Conservation (phyloP, 2,797 vertebrate species). For the Nannoperca obscura region DNA sequence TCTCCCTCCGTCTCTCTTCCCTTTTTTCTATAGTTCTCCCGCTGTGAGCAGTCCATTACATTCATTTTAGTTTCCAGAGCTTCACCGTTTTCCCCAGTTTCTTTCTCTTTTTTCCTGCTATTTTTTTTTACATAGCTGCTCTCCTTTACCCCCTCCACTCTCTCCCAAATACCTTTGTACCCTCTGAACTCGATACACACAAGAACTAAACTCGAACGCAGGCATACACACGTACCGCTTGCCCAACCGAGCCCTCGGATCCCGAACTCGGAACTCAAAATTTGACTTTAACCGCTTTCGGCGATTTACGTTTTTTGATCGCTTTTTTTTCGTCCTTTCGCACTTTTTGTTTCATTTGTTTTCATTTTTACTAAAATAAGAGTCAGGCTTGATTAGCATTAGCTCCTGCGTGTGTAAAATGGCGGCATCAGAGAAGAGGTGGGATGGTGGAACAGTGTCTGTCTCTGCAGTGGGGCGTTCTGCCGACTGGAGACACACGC, state of each 20-base stretch:
- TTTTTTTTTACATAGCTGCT: slow-evolving; percentile 52
- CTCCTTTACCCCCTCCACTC: slow-evolving; percentile 55
- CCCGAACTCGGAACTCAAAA: slow-evolving; percentile 10
- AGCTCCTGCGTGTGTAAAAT: slow-evolving; percentile 76
- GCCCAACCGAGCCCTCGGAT: slow-evolving; percentile 22
- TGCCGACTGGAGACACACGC: slow-evolving; percentile 50
- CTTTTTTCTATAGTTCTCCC: slow-evolving; percentile 67
- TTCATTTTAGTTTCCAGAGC: slow-evolving; percentile 82
- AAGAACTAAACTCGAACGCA: slow-evolving; percentile 46
- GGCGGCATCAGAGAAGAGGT: slow-evolving; percentile 76
- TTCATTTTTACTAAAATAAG: slow-evolving; percentile 1
- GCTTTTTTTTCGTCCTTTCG: not conserved
- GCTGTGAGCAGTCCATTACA: slow-evolving; percentile 79
- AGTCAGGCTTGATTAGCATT: slow-evolving; percentile 52
- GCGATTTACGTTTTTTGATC: slow-evolving; percentile 15
- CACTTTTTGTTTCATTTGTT: not conserved
- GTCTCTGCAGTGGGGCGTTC: slow-evolving; percentile 75
- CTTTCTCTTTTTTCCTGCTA: slow-evolving; percentile 15
- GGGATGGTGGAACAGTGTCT: slow-evolving; percentile 75
- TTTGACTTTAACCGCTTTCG: slow-evolving; percentile 42
- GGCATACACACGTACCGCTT: slow-evolving; percentile 25
- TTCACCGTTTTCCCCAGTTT: slow-evolving; percentile 64
- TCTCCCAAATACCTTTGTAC: slow-evolving; percentile 71
- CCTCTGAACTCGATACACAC: slow-evolving; percentile 65
- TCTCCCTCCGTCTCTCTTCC: slow-evolving; percentile 58